Evolutionary conservation across 2,888 invertebrate genomes (phyloP).

Genomic region (Eupithecia exiguata): DNA sequence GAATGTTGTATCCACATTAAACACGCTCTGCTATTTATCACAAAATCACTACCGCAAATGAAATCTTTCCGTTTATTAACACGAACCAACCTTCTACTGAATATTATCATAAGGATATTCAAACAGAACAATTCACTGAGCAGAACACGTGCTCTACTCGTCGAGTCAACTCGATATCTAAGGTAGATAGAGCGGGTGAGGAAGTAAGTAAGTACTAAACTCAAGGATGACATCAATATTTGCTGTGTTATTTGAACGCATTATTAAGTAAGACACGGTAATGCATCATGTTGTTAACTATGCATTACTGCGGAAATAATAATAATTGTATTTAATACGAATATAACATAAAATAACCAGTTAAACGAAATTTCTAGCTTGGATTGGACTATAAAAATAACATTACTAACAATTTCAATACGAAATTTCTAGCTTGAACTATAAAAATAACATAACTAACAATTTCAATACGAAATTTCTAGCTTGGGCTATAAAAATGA

Average conservation of each 20-base stretch:
- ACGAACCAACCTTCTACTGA: neutral
- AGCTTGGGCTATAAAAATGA: no score
- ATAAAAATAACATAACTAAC: no score
- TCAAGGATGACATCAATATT: constrained; percentile 45
- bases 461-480: no score
- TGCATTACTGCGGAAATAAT: neutral
- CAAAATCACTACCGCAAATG: neutral
- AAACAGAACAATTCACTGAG: constrained; percentile 20
- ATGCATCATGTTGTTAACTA: neutral
- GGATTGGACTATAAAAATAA: no score
- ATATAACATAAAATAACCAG: no score
- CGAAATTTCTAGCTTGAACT: no score
- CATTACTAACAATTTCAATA: no score
- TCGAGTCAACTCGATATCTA: constrained; percentile 23
- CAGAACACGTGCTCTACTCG: constrained; percentile 21
- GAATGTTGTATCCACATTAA: neutral
- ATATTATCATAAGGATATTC: neutral
- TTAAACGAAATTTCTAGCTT: no score
- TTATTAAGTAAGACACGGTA: constrained; percentile 29
- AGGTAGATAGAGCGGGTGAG: constrained; percentile 23
- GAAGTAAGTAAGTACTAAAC: neutral
- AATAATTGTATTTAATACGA: neutral
- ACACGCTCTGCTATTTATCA: neutral
- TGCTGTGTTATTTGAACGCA: constrained; percentile 36
- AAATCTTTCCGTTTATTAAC: constrained; percentile 5